Evolutionary conservation across 2,888 invertebrate species (phyloP).

Genomic region (Conus canariensis): DNA sequence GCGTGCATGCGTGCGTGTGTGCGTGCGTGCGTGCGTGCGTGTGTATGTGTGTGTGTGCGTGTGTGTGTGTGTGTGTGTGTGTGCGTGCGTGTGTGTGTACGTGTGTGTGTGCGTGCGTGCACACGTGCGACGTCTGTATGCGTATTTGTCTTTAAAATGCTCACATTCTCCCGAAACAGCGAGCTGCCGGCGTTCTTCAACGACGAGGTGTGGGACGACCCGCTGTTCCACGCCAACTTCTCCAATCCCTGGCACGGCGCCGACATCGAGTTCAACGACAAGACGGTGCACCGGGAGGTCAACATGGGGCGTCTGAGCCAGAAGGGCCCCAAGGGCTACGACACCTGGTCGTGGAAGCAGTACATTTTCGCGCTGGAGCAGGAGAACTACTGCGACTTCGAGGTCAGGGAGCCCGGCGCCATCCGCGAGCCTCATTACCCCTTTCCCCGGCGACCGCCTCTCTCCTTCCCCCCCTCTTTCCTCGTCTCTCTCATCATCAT

Average conservation of each 20-base stretch:
- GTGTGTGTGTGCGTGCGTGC: no score
- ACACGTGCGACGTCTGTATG: no score
- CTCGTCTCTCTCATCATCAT: no score
- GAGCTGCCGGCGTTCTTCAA: slow-evolving; percentile 49
- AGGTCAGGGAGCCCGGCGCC: slow-evolving; percentile 13
- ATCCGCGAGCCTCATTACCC: neutral
- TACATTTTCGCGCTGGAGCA: slow-evolving; percentile 54
- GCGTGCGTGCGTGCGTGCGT: no score
- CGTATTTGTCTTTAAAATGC: no score
- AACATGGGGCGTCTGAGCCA: slow-evolving; percentile 34
- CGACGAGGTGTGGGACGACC: slow-evolving; percentile 47
- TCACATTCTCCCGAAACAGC: neutral
- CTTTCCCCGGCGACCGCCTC: neutral
- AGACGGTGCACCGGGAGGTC: slow-evolving; percentile 46
- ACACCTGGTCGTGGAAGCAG: slow-evolving; percentile 56
- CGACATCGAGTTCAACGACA: slow-evolving; percentile 49
- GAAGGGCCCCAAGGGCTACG: slow-evolving; percentile 43
- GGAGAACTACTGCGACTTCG: slow-evolving; percentile 58
- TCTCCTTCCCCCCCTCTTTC: no score
- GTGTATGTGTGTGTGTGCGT: no score
- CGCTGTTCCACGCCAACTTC: slow-evolving; percentile 38
- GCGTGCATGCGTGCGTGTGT: no score
- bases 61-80: no score
- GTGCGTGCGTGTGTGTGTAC: no score
- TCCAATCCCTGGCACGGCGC: slow-evolving; percentile 54